Conservation (phyloP, 2,113 vertebrate genomes). For the Microcebus murinus region DNA sequence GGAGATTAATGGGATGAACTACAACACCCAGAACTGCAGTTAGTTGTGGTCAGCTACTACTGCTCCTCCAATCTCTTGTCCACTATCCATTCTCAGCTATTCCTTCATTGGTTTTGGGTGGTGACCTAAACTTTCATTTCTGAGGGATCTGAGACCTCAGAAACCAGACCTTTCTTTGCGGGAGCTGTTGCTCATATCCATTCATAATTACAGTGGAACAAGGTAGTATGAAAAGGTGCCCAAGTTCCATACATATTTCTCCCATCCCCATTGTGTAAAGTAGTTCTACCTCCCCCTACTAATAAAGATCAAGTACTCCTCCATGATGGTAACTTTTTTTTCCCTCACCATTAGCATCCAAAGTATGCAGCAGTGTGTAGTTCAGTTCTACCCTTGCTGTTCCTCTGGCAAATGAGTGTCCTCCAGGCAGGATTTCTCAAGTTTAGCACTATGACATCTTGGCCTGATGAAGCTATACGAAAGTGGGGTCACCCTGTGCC, state of each 20-base stretch:
- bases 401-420: neutral
- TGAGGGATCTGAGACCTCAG: neutral
- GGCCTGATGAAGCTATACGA: neutral
- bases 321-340: neutral
- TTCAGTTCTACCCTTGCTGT: neutral
- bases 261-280: neutral
- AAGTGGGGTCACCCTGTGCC: neutral
- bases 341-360: neutral
- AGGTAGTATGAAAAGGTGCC: neutral
- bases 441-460: neutral
- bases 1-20: neutral
- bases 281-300: neutral
- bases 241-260: neutral
- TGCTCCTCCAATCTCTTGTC: neutral
- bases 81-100: neutral
- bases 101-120: neutral
- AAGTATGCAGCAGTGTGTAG: neutral
- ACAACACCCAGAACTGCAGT: accelerated
- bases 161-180: neutral
- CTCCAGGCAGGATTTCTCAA: neutral
- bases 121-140: neutral
- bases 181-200: neutral
- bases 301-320: neutral
- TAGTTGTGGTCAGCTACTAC: neutral
- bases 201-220: neutral